A percentile compares a stretch with the other conserved stretches of the same genome.
These are phyloP conservation scores for Protobothrops flavoviridis DNA, from an alignment of 2,113 vertebrate species.

Conservation along the genomic window DNA sequence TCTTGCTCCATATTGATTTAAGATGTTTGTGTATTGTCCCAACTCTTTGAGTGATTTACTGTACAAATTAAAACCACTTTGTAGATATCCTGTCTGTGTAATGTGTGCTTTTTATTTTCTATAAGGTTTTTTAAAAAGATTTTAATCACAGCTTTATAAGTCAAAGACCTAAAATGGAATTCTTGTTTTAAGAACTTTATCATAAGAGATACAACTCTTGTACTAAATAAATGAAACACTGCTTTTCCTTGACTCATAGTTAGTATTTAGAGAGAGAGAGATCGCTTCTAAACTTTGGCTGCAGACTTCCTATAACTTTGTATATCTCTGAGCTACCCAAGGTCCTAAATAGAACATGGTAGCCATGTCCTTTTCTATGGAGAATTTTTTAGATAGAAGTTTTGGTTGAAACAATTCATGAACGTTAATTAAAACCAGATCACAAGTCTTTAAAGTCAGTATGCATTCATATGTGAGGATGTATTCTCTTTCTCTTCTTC, in stretches of 20 bases:
- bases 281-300: neutral
- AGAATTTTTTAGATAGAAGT: neutral
- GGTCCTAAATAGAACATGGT: neutral
- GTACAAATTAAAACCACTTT: neutral
- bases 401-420: neutral
- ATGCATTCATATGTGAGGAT: neutral
- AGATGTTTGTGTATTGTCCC: neutral
- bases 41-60: neutral
- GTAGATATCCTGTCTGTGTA: neutral
- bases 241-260: neutral
- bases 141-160: neutral
- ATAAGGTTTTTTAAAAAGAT: neutral
- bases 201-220: neutral
- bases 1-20: neutral
- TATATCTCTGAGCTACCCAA: neutral
- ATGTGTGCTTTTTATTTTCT: neutral
- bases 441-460: neutral
- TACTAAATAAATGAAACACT: neutral
- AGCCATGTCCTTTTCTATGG: neutral
- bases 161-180: neutral
- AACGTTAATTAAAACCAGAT: neutral
- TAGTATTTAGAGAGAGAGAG: neutral
- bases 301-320: neutral
- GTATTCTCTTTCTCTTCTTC: neutral
- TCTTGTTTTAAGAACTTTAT: neutral